phyloP scores from a whole-genome alignment of 2,113 vertebrate species.

The Stomatorhinus ivindoensis region DNA sequence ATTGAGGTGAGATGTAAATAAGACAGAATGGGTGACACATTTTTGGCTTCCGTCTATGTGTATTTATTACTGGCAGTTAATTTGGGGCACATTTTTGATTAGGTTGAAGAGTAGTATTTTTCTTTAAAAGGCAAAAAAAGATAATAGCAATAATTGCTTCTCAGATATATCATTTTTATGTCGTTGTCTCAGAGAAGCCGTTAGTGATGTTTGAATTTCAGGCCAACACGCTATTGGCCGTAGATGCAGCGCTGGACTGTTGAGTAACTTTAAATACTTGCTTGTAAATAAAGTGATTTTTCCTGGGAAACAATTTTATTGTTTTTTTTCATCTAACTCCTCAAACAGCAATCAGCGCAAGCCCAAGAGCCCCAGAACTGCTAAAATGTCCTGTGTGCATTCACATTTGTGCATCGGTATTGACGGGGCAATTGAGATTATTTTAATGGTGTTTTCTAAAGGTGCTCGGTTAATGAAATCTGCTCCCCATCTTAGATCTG shows the following conservation, averaged over 20 bases:
- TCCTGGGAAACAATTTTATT: background rate
- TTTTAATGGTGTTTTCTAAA: constrained; percentile 12
- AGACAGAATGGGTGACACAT: background rate
- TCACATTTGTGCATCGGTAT: background rate
- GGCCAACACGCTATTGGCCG: background rate
- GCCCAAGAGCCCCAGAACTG: background rate
- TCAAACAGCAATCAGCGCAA: background rate
- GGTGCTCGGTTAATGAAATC: constrained; percentile 12
- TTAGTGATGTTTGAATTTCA: background rate
- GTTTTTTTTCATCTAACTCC: background rate
- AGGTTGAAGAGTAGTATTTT: background rate
- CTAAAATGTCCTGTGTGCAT: constrained; percentile 1
- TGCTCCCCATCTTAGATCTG: constrained; percentile 10
- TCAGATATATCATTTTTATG: background rate
- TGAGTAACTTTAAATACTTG: background rate
- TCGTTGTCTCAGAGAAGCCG: background rate
- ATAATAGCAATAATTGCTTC: background rate
- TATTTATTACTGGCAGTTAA: background rate
- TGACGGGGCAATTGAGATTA: constrained; percentile 14
- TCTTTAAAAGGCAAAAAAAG: background rate
- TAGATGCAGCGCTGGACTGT: background rate
- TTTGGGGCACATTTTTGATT: background rate
- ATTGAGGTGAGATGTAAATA: background rate
- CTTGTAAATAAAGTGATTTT: constrained; percentile 8
- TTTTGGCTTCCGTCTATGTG: background rate